Conservation (phyloP, 2,888 invertebrate species). For the Drosophila niveifrons region DNA sequence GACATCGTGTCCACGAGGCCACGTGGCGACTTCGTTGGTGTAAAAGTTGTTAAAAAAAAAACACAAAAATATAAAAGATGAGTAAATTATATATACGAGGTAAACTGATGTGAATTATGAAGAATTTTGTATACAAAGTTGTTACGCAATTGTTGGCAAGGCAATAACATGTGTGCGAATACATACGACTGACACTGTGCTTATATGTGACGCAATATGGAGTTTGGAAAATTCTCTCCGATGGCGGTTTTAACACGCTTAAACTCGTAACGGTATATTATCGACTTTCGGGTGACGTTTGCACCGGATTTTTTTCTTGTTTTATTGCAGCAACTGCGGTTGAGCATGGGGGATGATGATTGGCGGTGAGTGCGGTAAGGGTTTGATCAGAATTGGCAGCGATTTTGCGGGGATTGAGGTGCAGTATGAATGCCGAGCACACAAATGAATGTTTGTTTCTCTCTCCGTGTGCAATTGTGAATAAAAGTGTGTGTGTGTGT, state of each 20-base stretch:
- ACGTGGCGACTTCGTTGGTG: constrained; percentile 60
- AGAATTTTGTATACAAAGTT: constrained; percentile 14
- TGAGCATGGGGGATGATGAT: constrained; percentile 12
- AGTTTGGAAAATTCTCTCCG: constrained; percentile 45
- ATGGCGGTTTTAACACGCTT: constrained; percentile 72
- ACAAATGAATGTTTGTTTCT: constrained; percentile 32
- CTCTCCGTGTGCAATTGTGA: constrained; percentile 5
- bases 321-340: constrained; percentile 9
- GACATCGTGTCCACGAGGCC: constrained; percentile 48
- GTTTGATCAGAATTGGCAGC: constrained; percentile 61
- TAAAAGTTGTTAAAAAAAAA: constrained; percentile 49
- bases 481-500: constrained; percentile 32
- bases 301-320: constrained; percentile 40
- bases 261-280: constrained; percentile 69
- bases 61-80: constrained; percentile 21
- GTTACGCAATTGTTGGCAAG: constrained; percentile 9
- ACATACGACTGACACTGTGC: constrained; percentile 13
- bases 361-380: constrained; percentile 55
- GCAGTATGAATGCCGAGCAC: constrained; percentile 45
- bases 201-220: constrained; percentile 17
- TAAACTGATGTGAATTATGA: constrained; percentile 8
- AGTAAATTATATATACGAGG: constrained; percentile 32
- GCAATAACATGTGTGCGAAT: neutral
- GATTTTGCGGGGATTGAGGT: constrained; percentile 46
- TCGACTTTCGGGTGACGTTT: constrained; percentile 75